Base-by-base conservation (phyloP, 2,113 vertebrate species). In the Percina caprodes region DNA sequence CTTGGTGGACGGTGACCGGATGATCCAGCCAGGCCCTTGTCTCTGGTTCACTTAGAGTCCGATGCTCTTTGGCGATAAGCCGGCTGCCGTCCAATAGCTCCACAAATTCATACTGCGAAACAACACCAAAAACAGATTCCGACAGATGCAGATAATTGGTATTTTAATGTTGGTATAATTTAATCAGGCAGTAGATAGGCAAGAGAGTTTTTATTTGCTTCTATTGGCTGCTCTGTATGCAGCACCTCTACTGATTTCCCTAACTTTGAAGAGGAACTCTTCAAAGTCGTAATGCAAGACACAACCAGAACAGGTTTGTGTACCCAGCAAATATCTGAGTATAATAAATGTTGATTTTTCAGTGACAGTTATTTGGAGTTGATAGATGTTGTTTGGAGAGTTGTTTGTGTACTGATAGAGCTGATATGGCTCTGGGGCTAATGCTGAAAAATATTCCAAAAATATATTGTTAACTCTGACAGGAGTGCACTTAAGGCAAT, bases 1-100 rank as follows among this genome's bases (percentile, higher is more conserved):
- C 98, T 83, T 99, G 97, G 1, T 99, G 97, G 49, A 99, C 93
- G 18, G 94, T 95, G 91, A 99, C 90, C 2, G 96, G 96, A 46
- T 96, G 94, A 0, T 97, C 95, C 86, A 95, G 92, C 14, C 96
- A 93, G 13, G 93, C 89, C 0, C 94, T 94, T 3, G 95, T 79
- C 59, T 97, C 97, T 0, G 91, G 83, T 45, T 97, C 97, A 0
- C 94, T 92, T 77, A 94, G 90, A 80, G 95, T 94, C 49, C 96
- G 94, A 77, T 97, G 97, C 89, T 99, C 97, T 90, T 96, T 95
- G 0, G 97, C 96, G n/a, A 99, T 99, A 56, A 99, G 91, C 54
- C 98, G 94, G 91, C 97, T 99, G 89, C 98, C 98, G 5, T 99
- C 98, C 92, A 99, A 89, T 19, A 99, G 96, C 88, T 99, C 98